Evolutionary conservation across 2,888 invertebrate species (phyloP).

Genomic region (Pseudanteris insignis): DNA sequence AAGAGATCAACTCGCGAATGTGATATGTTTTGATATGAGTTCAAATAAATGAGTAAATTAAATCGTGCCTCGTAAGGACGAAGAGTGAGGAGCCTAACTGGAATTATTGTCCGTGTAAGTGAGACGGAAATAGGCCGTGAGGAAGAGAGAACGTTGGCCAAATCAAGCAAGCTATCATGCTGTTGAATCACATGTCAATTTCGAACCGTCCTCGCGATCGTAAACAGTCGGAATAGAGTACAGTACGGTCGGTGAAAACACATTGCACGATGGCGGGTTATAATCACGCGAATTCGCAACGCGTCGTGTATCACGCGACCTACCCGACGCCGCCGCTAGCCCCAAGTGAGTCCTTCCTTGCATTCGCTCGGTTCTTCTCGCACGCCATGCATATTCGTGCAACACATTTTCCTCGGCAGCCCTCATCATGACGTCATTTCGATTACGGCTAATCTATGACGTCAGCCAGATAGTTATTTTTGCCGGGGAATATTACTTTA

Average conservation of each 20-base stretch:
- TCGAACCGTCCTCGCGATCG: slow-evolving; percentile 22
- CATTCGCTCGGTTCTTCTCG: slow-evolving; percentile 39
- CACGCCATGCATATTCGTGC: slow-evolving; percentile 30
- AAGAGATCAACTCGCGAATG: slow-evolving; percentile 13
- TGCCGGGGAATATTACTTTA: slow-evolving; percentile 13
- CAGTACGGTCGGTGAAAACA: slow-evolving; percentile 1
- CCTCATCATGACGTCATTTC: slow-evolving; percentile 29
- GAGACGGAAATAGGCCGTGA: not conserved
- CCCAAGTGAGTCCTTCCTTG: slow-evolving; percentile 62
- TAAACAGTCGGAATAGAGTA: slow-evolving; percentile 4
- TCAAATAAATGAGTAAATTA: slow-evolving; percentile 6
- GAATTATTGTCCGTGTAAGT: not conserved
- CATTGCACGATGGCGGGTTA: slow-evolving; percentile 61
- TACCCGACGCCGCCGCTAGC: slow-evolving; percentile 64
- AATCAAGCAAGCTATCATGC: not conserved
- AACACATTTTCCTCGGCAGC: slow-evolving; percentile 29
- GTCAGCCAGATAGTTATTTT: slow-evolving; percentile 25
- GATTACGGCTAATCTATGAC: slow-evolving; percentile 36
- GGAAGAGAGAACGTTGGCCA: not conserved
- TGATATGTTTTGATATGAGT: slow-evolving; percentile 19
- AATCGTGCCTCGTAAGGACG: slow-evolving; percentile 28
- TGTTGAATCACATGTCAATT: slow-evolving; percentile 21
- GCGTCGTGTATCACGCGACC: slow-evolving; percentile 66
- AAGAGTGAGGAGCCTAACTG: slow-evolving; percentile 10
- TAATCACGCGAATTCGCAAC: slow-evolving; percentile 64